A percentile compares a stretch with the other conserved stretches of the same genome.
Evolutionary conservation across 37 sponge, comb jelly and placozoan genomes (phyloP).

Genomic region (Diacarnus erythraeanus): DNA sequence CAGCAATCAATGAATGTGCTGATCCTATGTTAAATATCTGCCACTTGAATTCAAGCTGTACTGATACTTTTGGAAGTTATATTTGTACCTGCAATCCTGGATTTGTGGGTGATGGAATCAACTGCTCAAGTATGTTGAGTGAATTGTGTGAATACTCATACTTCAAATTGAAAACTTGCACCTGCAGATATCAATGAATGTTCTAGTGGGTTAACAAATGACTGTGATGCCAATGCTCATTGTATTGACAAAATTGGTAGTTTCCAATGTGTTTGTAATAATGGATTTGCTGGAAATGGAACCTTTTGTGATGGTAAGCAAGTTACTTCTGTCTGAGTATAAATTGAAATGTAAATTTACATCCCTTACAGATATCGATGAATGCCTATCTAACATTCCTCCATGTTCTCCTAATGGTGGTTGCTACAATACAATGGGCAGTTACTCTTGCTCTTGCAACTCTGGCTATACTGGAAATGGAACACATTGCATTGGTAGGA

Average conservation of each 20-base stretch:
- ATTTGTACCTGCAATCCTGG: slow-evolving; percentile 37
- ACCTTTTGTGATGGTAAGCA: not conserved
- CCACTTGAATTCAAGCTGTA: slow-evolving; percentile 34
- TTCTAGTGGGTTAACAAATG: not conserved
- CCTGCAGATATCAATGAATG: slow-evolving; percentile 27
- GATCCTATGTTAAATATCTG: not conserved
- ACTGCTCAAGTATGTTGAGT: slow-evolving; percentile 26
- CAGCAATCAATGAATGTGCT: slow-evolving; percentile 33
- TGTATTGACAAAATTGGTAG: slow-evolving; percentile 24
- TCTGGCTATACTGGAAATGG: slow-evolving; percentile 1
- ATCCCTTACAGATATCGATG: not conserved
- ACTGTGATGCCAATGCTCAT: not conserved
- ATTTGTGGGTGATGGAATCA: slow-evolving; percentile 28
- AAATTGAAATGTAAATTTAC: not conserved
- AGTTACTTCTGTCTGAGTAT: not conserved
- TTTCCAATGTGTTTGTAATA: slow-evolving; percentile 13
- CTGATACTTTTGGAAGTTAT: slow-evolving; percentile 44
- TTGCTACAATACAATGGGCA: slow-evolving; percentile 1
- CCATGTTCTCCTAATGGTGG: not conserved
- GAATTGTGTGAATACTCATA: too few species aligned
- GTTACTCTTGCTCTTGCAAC: not conserved
- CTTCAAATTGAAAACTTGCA: too few species aligned
- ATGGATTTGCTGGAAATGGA: slow-evolving; percentile 10
- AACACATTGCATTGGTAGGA: not conserved
- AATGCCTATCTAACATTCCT: not conserved